Evolutionary conservation across 2,888 invertebrate genomes (phyloP), one percentile per base, ranked within the genome.

Genomic region (Xestia xanthographa): DNA sequence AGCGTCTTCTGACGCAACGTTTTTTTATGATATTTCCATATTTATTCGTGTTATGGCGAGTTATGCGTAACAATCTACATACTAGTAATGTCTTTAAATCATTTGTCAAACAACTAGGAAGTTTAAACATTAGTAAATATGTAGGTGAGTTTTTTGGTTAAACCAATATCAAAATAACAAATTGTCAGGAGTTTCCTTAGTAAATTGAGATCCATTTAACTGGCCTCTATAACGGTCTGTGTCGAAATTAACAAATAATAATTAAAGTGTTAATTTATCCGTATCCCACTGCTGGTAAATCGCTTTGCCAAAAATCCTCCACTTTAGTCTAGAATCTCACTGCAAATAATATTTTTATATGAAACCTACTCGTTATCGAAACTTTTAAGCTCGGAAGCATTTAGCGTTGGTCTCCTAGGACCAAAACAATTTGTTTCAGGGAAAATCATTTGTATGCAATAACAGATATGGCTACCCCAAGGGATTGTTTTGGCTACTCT

Each of bases 371-470:
- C 48, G 26, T 26, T 66, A 50, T 6, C 38, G 2, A 17, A 43
- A 20, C 29, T 29, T 68, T 72, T 68, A 12, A 26, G 34, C 12
- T 5, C n/a, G 69, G n/a, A 43, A 72, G 14, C 9, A 56, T n/a
- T 45, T 69, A n/a, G 2, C 20, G 43, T 20, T 41, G 29, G 29
- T 72, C 53, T 68, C 68, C 20, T n/a, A n/a, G 68, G 68, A 69
- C 20, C 43, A 68, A 56, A 69, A 56, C 14, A 34, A 45, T 20
- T 56, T 4, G 8, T 56, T 53, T 43, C 53, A 45, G 34, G n/a
- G 34, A 72, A 45, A 72, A 56, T 72, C 34, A 45, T 56, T 69
- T n/a, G 12, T 43, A 72, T 43, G 53, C 68, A 34, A 43, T 29
- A 67, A 5, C 56, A 56, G 56, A 26, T 5, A 5, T 12, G 26